phyloP scores from a whole-genome alignment of 2,797 vertebrate species.

The Enoplosus armatus region DNA sequence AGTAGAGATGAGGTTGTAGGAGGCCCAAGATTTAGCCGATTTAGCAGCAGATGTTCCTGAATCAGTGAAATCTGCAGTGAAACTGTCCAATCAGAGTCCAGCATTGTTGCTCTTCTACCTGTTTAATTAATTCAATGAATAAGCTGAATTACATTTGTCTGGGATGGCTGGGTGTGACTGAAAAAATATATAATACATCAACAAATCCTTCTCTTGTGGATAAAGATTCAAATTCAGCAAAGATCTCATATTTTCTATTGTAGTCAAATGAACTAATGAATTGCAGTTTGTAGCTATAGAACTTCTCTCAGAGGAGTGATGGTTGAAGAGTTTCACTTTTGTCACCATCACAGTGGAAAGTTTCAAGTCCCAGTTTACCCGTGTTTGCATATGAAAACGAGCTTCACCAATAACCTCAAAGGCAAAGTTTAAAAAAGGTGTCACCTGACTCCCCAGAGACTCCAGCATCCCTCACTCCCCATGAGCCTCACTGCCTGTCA shows the following conservation, averaged over 20 bases:
- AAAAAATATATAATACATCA: slow-evolving; percentile 3
- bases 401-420: background rate
- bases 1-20: background rate
- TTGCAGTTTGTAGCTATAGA: slow-evolving; percentile 18
- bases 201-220: slow-evolving; percentile 10
- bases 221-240: slow-evolving; percentile 25
- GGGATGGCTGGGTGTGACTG: background rate
- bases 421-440: slow-evolving; percentile 27
- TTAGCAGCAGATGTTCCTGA: slow-evolving; percentile 7
- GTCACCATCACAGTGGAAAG: slow-evolving; percentile 21
- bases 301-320: slow-evolving; percentile 16
- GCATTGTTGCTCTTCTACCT: background rate
- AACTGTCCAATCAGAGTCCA: slow-evolving; percentile 5
- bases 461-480: background rate
- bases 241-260: slow-evolving; percentile 24
- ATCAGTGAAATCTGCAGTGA: background rate
- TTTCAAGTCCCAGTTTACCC: slow-evolving; percentile 37
- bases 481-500: slow-evolving; percentile 3
- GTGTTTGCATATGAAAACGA: slow-evolving; percentile 56
- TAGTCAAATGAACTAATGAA: slow-evolving; percentile 42
- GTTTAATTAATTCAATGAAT: slow-evolving; percentile 1
- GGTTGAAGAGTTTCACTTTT: slow-evolving; percentile 36
- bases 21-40: background rate
- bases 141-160: slow-evolving; percentile 1
- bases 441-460: slow-evolving; percentile 20